Percentiles rank a stretch among this genome's conserved stretches.
These are phyloP conservation scores for Caenorhabditis becei DNA, from an alignment of 2,888 invertebrate genomes.

Conservation along the genomic window DNA sequence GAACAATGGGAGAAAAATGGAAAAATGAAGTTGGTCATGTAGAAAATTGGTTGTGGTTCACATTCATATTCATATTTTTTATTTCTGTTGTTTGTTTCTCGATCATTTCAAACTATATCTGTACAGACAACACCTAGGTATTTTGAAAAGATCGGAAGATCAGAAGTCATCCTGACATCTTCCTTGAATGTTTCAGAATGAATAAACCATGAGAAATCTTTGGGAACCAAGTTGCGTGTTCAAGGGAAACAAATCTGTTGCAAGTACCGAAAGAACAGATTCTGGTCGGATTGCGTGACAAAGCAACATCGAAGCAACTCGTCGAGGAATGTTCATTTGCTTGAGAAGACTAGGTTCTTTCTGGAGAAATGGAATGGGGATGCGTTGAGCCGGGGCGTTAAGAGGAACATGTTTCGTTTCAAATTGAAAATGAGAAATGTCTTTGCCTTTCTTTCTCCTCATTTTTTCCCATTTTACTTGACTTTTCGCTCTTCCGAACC, in stretches of 20 bases:
- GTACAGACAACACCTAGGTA: too few relatives aligned
- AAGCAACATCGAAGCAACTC: constrained; percentile 34
- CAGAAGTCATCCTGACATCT: neutral
- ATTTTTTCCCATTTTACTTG: constrained; percentile 16
- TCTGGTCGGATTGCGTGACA: constrained; percentile 46
- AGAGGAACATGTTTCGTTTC: constrained; percentile 55
- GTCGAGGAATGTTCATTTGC: neutral
- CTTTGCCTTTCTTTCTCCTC: constrained; percentile 30
- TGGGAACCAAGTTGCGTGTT: constrained; percentile 38
- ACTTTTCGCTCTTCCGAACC: constrained; percentile 3
- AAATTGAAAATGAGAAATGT: constrained; percentile 54
- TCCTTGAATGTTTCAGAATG: constrained; percentile 15
- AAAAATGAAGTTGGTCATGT: constrained; percentile 50
- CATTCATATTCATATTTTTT: constrained; percentile 17
- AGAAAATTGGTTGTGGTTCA: constrained; percentile 50
- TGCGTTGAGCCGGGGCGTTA: constrained; percentile 21
- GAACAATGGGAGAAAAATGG: constrained; percentile 41
- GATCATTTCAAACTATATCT: neutral
- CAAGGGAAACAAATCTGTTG: constrained; percentile 40
- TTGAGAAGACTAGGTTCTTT: constrained; percentile 15
- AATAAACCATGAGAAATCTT: constrained; percentile 36
- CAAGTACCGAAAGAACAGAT: constrained; percentile 22
- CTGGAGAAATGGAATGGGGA: constrained; percentile 29
- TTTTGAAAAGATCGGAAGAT: constrained; percentile 10
- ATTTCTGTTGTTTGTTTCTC: constrained; percentile 6